Percentiles rank a stretch among this genome's conserved stretches.
Evolutionary conservation across 2,888 invertebrate species (phyloP).

Genomic region (Drosophila mercatorum): DNA sequence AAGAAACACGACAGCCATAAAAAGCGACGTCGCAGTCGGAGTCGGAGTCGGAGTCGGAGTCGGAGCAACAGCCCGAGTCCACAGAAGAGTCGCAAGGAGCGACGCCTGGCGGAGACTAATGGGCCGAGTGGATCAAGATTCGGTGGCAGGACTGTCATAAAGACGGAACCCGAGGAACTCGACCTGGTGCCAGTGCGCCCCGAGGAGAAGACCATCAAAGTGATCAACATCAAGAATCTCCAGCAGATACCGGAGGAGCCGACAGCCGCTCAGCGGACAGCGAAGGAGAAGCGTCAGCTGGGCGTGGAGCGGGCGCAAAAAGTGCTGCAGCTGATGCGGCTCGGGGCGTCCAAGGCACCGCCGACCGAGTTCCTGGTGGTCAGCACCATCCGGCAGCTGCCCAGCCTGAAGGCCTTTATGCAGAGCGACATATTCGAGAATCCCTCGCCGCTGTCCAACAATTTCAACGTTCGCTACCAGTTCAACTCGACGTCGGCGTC

Average conservation of each 20-base stretch:
- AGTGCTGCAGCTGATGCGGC: slow-evolving; percentile 25
- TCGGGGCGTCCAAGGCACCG: slow-evolving; percentile 6
- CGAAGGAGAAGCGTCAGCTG: slow-evolving; percentile 43
- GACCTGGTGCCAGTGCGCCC: slow-evolving; percentile 22
- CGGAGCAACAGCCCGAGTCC: slow-evolving; percentile 9
- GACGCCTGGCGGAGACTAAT: not conserved
- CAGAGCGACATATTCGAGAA: slow-evolving; percentile 43
- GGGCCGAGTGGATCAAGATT: not conserved
- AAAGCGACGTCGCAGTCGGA: slow-evolving; percentile 25
- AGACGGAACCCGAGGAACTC: slow-evolving; percentile 1
- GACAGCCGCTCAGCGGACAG: not conserved
- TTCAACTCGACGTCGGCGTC: slow-evolving; percentile 56
- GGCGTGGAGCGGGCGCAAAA: slow-evolving; percentile 38
- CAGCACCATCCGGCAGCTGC: slow-evolving; percentile 51
- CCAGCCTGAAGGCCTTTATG: slow-evolving; percentile 22
- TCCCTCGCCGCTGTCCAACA: slow-evolving; percentile 63
- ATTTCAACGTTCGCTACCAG: slow-evolving; percentile 57
- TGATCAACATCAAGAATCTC: slow-evolving; percentile 21
- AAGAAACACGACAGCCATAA: slow-evolving; percentile 23
- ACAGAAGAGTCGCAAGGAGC: slow-evolving; percentile 6
- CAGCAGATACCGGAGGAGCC: not conserved
- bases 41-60: slow-evolving; percentile 5
- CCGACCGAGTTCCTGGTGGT: slow-evolving; percentile 52
- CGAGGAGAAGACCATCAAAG: slow-evolving; percentile 20
- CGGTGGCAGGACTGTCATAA: not conserved